Evolutionary conservation across 2,888 invertebrate species (phyloP).

Genomic region (Lasioglossum pauxillum): DNA sequence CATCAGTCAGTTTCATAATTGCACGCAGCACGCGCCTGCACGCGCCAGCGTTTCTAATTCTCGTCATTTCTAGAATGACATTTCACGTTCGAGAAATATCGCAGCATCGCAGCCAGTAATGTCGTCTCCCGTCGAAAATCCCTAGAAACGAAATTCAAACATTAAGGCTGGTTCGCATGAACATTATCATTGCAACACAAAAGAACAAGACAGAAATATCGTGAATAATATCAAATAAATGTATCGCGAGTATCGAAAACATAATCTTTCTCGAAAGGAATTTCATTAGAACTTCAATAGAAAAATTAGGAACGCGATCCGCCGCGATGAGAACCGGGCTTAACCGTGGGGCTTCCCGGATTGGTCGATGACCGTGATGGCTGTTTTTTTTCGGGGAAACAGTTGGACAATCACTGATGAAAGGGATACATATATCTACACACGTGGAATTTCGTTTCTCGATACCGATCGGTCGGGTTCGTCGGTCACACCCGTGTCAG

Average conservation of each 20-base stretch:
- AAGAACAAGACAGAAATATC: background rate
- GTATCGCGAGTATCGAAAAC: background rate
- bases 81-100: slow-evolving; percentile 18
- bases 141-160: slow-evolving; percentile 19
- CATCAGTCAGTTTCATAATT: background rate
- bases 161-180: background rate
- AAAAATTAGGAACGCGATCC: background rate
- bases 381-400: background rate
- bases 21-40: background rate
- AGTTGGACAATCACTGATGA: background rate
- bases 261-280: background rate
- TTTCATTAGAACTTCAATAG: too few species aligned
- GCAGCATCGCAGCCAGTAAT: slow-evolving; percentile 32
- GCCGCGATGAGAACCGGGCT: slow-evolving; percentile 16
- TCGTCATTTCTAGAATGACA: slow-evolving; percentile 23
- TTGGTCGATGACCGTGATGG: slow-evolving; percentile 11
- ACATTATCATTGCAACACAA: background rate
- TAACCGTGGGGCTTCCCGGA: background rate
- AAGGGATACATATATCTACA: background rate
- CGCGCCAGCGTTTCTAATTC: slow-evolving; percentile 19
- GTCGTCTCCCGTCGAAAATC: slow-evolving; percentile 23
- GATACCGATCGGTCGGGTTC: background rate
- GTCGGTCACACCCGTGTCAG: background rate
- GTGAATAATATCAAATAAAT: background rate
- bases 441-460: slow-evolving; percentile 8